phyloP scores from a whole-genome alignment of 2,113 vertebrate species.

The Mastomys coucha region DNA sequence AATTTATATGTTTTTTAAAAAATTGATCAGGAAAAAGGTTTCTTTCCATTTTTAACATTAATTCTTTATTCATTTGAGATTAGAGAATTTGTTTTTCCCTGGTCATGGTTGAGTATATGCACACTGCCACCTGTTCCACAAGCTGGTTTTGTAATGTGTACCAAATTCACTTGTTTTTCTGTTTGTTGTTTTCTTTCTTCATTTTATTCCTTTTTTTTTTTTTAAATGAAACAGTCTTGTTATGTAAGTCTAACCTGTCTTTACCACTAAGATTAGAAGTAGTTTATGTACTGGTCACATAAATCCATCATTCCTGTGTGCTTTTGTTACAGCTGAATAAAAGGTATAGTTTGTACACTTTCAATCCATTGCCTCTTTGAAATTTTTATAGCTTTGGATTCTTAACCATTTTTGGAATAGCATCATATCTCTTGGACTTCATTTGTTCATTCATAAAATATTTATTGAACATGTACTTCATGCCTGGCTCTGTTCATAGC shows the following conservation, averaged over 20 bases:
- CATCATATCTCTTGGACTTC: background rate
- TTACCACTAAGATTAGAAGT: conserved; percentile 37
- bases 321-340: conserved; percentile 56
- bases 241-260: background rate
- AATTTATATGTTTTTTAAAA: background rate
- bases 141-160: background rate
- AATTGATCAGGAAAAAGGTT: background rate
- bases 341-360: conserved; percentile 4
- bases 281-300: conserved; percentile 52
- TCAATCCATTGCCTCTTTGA: background rate
- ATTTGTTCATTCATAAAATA: background rate
- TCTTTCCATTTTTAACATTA: conserved; percentile 41
- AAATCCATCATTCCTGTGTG: background rate
- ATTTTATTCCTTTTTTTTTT: background rate
- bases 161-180: background rate
- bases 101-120: background rate
- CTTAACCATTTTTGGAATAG: conserved; percentile 15
- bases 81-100: background rate
- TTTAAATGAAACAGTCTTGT: background rate
- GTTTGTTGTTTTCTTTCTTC: background rate
- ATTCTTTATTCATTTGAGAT: conserved; percentile 25
- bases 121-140: background rate
- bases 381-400: background rate
- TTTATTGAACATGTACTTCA: background rate
- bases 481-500: background rate